These are phyloP conservation scores for Simalia tracyae DNA, from an alignment of 2,797 vertebrate species.

Conservation along the genomic window DNA sequence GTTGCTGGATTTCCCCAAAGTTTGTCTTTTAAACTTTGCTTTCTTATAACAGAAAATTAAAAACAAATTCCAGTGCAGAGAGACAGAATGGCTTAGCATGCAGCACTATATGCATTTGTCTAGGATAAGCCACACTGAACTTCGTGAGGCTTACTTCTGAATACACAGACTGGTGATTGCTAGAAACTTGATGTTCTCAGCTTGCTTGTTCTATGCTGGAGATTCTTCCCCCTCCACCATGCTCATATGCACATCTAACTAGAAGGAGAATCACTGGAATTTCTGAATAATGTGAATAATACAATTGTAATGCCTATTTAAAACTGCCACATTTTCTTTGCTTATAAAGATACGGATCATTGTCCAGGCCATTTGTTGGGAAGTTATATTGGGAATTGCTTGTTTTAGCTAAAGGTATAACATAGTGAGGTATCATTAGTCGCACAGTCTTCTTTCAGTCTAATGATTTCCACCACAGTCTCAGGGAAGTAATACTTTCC, in stretches of 20 bases:
- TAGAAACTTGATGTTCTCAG: not conserved
- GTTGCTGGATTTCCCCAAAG: slow-evolving; percentile 38
- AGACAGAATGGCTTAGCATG: not conserved
- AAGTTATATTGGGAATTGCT: not conserved
- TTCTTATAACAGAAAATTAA: slow-evolving; percentile 34
- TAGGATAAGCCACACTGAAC: not conserved
- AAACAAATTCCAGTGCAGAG: slow-evolving; percentile 20
- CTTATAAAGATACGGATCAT: not conserved
- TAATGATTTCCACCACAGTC: not conserved
- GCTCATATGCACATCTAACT: not conserved
- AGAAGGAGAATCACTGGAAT: not conserved
- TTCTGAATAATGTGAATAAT: not conserved
- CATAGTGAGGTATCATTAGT: not conserved
- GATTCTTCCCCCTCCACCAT: too few relatives aligned
- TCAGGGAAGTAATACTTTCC: not conserved
- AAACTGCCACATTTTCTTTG: not conserved
- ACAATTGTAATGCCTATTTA: not conserved
- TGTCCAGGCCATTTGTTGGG: not conserved
- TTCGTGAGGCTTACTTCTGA: not conserved
- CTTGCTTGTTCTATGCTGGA: not conserved
- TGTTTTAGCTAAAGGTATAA: not conserved
- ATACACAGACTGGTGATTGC: too few relatives aligned
- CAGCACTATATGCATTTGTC: not conserved
- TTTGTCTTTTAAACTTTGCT: slow-evolving; percentile 48
- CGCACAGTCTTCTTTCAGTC: not conserved